Percentiles rank a stretch among this genome's conserved stretches.
Conservation (phyloP, 2,113 vertebrate species). For the Microtus pennsylvanicus region DNA sequence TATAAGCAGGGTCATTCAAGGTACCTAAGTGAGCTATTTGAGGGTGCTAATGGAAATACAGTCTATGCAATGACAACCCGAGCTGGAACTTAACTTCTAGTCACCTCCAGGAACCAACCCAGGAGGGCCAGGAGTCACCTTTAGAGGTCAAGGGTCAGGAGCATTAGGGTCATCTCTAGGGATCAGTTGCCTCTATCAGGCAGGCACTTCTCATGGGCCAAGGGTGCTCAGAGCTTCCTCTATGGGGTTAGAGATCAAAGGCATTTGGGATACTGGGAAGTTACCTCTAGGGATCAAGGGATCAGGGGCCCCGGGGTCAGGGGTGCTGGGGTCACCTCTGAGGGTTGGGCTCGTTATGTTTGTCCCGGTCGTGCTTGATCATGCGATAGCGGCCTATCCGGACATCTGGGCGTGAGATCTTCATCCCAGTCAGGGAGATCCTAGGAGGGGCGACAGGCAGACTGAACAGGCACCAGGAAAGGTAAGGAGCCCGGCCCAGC, state of each 20-base stretch:
- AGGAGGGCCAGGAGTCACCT: background rate
- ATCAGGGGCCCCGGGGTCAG: background rate
- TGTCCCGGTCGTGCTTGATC: constrained; percentile 99
- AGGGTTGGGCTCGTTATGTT: constrained; percentile 99
- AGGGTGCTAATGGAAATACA: background rate
- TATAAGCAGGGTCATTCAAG: background rate
- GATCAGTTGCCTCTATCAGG: background rate
- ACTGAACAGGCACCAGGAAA: constrained; percentile 42
- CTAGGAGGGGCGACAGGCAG: constrained; percentile 84
- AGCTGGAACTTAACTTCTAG: background rate
- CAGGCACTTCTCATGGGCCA: background rate
- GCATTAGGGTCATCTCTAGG: background rate
- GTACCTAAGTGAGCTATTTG: background rate
- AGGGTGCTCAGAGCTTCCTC: background rate
- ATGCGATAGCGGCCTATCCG: constrained; percentile 98
- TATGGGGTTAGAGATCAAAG: background rate
- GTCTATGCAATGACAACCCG: background rate
- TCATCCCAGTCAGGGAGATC: constrained; percentile 99
- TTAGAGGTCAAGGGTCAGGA: background rate
- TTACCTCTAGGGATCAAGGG: constrained; percentile 9
- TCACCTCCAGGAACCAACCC: background rate
- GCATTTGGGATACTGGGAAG: background rate
- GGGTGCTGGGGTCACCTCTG: constrained; percentile 91
- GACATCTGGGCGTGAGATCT: constrained; percentile 97
- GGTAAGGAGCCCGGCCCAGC: background rate